Evolutionary conservation across 2,113 vertebrate genomes (phyloP).

Genomic region (Nerophis lumbriciformis): DNA sequence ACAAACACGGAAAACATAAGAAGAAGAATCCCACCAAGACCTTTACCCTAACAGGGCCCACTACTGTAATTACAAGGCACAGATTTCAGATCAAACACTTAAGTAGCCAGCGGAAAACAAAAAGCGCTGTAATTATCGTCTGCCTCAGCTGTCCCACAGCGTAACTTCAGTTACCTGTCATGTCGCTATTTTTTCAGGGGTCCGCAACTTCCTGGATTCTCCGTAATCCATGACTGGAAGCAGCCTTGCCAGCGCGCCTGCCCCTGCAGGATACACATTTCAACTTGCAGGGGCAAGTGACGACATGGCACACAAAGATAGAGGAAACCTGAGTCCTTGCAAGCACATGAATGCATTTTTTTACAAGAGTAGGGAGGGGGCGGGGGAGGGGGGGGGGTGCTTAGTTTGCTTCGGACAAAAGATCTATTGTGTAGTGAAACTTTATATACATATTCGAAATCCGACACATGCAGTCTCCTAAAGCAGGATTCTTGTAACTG

Average conservation of each 20-base stretch:
- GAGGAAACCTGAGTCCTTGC: constrained; percentile 76
- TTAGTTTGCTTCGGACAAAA: constrained; percentile 78
- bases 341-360: constrained; percentile 78
- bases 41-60: constrained; percentile 78
- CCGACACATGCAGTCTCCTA: constrained; percentile 70
- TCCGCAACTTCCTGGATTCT: constrained; percentile 71
- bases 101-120: constrained; percentile 80
- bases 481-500: constrained; percentile 80
- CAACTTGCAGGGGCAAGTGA: constrained; percentile 71
- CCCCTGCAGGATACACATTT: constrained; percentile 73
- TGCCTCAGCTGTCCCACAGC: constrained; percentile 64
- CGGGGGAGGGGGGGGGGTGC: constrained; percentile 66
- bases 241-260: constrained; percentile 69
- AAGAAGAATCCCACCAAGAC: constrained; percentile 73
- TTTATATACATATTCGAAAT: constrained; percentile 85
- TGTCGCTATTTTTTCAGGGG: constrained; percentile 71
- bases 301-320: constrained; percentile 79
- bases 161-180: constrained; percentile 78
- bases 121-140: constrained; percentile 81
- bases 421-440: constrained; percentile 78
- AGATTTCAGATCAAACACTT: constrained; percentile 80
- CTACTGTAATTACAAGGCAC: constrained; percentile 82
- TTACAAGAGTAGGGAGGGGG: constrained; percentile 70
- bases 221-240: constrained; percentile 75
- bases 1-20: constrained; percentile 53